Base-by-base conservation (phyloP, 2,113 vertebrate genomes). In the Podiceps cristatus region DNA sequence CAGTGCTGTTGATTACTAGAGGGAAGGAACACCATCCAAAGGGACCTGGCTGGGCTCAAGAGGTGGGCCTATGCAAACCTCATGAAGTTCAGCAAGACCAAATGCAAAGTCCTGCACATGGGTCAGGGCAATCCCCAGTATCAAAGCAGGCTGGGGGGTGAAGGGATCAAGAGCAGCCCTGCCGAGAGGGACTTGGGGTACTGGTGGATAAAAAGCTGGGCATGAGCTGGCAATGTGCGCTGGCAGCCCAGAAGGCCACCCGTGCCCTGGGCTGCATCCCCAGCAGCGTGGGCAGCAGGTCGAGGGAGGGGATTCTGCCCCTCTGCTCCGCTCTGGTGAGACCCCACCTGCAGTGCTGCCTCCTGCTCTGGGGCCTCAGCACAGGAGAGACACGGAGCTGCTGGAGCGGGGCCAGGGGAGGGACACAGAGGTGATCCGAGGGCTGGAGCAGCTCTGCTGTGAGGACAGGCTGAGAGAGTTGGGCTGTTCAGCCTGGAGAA, bases 351-450 rank as follows among this genome's bases (percentile, higher is more conserved):
- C 19, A 35, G 23, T 44, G 5, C 45, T 5, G 2, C 23, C 0
- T 55, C 52, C 53, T 50, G 18, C 16, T 67, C 64, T 63, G 84
- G 29, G 16, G 24, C 3, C 19, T 9, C 60, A 79, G 25, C 37
- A 25, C 18, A 18, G 6, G 45, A 35, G 37, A 1, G 33, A 33
- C 15, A 2, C 11, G 67, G 55, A 17, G 15, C n/a, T 77, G 16
- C 18, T 62, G 19, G n/a, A 50, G 75, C 1, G 0, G 12, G 28
- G 50, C 47, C 35, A 52, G 22, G 33, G 35, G 22, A 52, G 28
- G 22, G n/a, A 47, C 35, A 42, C 1, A 0, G 42, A 20, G 9
- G 33, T 16, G 29, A 16, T n/a, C 9, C 5, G 18, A 27, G 18
- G 35, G 7, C 4, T 42, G 17, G 47, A 53, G 1, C 13, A 20